These are phyloP conservation scores for Ascidia mentula DNA, from an alignment of 23 tunicate genomes.

Conservation along the genomic window DNA sequence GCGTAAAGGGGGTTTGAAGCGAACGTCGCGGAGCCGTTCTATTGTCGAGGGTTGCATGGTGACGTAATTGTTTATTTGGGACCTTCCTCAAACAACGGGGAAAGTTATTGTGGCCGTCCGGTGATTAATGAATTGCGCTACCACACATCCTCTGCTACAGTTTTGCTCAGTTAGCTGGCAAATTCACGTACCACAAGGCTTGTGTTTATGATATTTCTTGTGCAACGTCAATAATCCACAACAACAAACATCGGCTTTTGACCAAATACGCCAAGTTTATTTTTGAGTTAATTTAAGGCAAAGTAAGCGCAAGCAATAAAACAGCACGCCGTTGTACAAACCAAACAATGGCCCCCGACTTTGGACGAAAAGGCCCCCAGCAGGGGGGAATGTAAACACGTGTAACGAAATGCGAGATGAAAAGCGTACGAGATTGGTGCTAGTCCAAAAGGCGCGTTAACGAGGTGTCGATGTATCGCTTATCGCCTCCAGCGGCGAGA, in stretches of 20 bases:
- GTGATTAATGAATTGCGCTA: too few species aligned
- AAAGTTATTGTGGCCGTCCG: too few species aligned
- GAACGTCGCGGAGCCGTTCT: neutral
- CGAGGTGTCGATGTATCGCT: neutral
- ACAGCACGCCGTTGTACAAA: neutral
- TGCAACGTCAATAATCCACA: too few species aligned
- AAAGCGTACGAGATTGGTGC: neutral
- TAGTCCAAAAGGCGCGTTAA: neutral
- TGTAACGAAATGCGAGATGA: neutral
- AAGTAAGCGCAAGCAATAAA: too few species aligned
- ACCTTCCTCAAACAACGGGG: neutral
- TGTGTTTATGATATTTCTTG: too few species aligned
- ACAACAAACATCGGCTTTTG: too few species aligned
- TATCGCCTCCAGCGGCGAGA: constrained; percentile 5
- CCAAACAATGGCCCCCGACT: neutral
- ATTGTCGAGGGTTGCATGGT: neutral
- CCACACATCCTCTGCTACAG: too few species aligned
- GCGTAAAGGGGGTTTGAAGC: neutral
- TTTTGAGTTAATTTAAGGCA: too few species aligned
- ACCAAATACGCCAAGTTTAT: too few species aligned
- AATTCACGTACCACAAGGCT: too few species aligned
- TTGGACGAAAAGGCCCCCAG: neutral
- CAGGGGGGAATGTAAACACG: constrained; percentile 1
- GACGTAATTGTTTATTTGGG: neutral
- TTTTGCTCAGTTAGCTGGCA: too few species aligned